Conservation (phyloP, 2,113 vertebrate genomes). For the Mobula birostris region DNA sequence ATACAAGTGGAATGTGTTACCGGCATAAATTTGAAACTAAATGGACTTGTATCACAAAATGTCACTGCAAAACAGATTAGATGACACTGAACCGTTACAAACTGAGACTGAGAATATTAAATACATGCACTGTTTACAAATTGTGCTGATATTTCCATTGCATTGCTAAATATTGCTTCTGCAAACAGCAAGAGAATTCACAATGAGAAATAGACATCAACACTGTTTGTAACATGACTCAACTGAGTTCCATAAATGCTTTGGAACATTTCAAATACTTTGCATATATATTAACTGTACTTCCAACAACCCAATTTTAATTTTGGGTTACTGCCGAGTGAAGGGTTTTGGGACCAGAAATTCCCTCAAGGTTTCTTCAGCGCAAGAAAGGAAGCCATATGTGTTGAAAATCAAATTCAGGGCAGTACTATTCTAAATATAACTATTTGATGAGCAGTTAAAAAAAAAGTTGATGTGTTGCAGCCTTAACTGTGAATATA, state of each 20-base stretch:
- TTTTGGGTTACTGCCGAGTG: slow-evolving; percentile 16
- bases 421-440: neutral
- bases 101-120: neutral
- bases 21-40: neutral
- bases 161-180: neutral
- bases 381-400: neutral
- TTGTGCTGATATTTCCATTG: neutral
- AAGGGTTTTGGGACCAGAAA: neutral
- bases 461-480: neutral
- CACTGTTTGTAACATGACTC: neutral
- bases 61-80: neutral
- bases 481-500: neutral
- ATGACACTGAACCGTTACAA: no score
- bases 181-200: neutral
- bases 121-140: slow-evolving; percentile 3
- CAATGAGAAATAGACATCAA: neutral
- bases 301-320: neutral
- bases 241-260: neutral
- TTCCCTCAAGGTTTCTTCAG: neutral
- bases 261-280: neutral
- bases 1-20: neutral
- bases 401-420: neutral
- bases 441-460: neutral
- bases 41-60: neutral
- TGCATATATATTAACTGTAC: neutral